Evolutionary conservation across 1,140 invertebrate genomes (phyloP).

Genomic region (Magallana angulata): DNA sequence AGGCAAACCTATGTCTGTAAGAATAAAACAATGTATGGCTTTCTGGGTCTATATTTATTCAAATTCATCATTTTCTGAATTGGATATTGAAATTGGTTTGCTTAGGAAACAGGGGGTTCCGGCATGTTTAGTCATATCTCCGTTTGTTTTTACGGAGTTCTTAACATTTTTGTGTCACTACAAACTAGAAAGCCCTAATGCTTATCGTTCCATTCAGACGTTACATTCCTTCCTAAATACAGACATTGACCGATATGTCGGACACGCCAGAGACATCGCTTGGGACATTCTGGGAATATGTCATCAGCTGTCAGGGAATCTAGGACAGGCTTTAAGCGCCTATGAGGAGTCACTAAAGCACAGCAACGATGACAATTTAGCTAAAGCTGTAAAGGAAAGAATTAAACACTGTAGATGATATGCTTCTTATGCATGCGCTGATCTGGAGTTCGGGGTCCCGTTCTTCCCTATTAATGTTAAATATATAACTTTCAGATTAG

Average conservation of each 20-base stretch:
- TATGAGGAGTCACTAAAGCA: neutral
- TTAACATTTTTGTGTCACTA: neutral
- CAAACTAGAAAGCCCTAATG: neutral
- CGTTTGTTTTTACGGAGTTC: neutral
- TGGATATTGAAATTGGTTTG: neutral
- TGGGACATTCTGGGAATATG: neutral
- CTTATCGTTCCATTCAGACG: neutral
- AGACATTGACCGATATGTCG: neutral
- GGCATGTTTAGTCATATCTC: neutral
- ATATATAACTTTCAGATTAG: too few species aligned
- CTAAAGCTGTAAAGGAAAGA: neutral
- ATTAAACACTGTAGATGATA: neutral
- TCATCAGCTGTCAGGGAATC: slow-evolving; percentile 1
- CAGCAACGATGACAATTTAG: too few species aligned
- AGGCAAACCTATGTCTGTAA: neutral
- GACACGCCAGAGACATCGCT: neutral
- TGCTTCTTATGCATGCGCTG: too few species aligned
- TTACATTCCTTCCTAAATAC: neutral
- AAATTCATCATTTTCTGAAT: neutral
- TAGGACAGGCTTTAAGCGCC: neutral
- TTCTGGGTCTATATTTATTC: neutral
- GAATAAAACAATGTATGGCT: neutral
- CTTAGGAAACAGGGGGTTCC: neutral
- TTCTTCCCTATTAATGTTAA: too few species aligned
- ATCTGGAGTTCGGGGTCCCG: too few species aligned